These are phyloP conservation scores for Grantiella picta DNA, from an alignment of 2,113 vertebrate genomes.

Conservation along the genomic window DNA sequence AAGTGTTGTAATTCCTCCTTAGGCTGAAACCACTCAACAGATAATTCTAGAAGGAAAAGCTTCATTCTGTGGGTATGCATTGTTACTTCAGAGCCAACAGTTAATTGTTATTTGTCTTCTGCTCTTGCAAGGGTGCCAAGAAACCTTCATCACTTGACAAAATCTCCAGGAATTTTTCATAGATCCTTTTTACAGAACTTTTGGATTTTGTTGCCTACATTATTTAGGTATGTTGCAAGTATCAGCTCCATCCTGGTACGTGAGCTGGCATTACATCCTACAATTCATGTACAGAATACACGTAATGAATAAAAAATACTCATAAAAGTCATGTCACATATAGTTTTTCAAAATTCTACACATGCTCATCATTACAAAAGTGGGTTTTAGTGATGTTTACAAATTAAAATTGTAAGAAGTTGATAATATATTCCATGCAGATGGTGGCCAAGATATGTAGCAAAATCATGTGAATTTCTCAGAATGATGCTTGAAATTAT, in stretches of 20 bases:
- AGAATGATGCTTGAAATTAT: neutral
- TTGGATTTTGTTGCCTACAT: neutral
- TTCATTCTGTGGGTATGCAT: neutral
- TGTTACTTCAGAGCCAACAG: neutral
- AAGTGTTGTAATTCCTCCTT: neutral
- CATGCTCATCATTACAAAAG: rapidly evolving
- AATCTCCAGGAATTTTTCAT: neutral
- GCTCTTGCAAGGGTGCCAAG: neutral
- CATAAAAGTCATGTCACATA: neutral
- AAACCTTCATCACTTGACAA: neutral
- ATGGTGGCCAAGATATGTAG: neutral
- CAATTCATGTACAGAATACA: neutral
- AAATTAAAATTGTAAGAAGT: neutral
- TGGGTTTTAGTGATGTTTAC: neutral
- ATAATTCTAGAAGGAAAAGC: neutral
- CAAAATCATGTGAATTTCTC: neutral
- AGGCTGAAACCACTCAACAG: neutral
- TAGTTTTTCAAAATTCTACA: neutral
- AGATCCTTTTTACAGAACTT: neutral
- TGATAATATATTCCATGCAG: neutral
- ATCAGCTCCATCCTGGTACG: neutral
- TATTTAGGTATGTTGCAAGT: rapidly evolving
- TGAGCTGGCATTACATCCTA: neutral
- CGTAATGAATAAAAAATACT: neutral
- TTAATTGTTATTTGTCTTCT: neutral